phyloP scores from a whole-genome alignment of 2,888 invertebrate species.

The Tachystola acroxantha region DNA sequence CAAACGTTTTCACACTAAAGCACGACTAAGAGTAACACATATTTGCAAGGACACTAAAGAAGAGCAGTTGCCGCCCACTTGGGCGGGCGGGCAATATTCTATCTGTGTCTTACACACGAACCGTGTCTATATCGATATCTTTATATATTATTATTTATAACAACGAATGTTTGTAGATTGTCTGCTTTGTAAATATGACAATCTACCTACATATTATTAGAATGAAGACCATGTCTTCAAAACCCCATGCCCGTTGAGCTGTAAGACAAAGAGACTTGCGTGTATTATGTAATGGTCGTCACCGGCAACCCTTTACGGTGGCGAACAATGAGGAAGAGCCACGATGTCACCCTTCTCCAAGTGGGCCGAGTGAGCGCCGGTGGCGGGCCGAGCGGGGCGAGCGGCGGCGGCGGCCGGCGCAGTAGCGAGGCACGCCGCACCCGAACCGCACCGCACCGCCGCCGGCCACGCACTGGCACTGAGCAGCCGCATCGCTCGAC shows the following conservation, averaged over 20 bases:
- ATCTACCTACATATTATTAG: no score
- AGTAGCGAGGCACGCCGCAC: slow-evolving; percentile 67
- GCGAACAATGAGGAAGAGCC: slow-evolving; percentile 58
- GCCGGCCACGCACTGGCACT: slow-evolving; percentile 28
- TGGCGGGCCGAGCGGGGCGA: slow-evolving; percentile 33
- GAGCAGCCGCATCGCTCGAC: slow-evolving; percentile 5
- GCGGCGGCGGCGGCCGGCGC: slow-evolving; percentile 42
- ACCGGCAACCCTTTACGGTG: slow-evolving; percentile 52
- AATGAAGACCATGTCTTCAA: no score
- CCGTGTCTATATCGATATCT: no score
- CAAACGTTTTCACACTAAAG: no score
- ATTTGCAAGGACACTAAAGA: no score
- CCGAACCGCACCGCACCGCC: slow-evolving; percentile 71
- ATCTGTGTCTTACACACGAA: no score
- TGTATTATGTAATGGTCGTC: slow-evolving; percentile 37
- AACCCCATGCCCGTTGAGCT: slow-evolving; percentile 2
- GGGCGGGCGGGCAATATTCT: no score
- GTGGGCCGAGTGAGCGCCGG: slow-evolving; percentile 39
- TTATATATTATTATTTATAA: no score
- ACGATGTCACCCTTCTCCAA: slow-evolving; percentile 69
- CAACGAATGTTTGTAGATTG: no score
- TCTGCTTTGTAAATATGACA: no score
- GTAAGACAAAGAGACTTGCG: slow-evolving; percentile 23
- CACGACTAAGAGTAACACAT: no score
- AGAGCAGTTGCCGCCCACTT: no score